These are phyloP conservation scores for Noctua comes DNA, from an alignment of 2,888 invertebrate species.

Conservation along the genomic window DNA sequence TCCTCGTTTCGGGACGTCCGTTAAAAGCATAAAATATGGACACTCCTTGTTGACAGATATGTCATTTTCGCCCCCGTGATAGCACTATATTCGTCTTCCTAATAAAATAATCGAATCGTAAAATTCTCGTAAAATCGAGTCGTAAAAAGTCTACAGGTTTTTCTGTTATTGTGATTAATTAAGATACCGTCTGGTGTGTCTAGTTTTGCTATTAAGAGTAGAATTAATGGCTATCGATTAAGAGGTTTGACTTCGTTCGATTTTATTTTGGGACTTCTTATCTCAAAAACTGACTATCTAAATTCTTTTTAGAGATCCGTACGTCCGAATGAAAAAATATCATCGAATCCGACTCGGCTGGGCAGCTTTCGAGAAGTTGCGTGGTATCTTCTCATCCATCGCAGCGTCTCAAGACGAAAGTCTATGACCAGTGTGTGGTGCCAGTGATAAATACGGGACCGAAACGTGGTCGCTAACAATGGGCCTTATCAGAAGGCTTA, in stretches of 20 bases:
- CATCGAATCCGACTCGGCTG: no score
- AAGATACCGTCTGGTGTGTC: neutral
- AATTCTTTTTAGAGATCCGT: no score
- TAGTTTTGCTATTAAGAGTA: neutral
- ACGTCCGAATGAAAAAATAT: no score
- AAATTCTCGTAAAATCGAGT: slow-evolving; percentile 54
- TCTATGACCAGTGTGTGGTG: no score
- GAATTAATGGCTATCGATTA: slow-evolving; percentile 3
- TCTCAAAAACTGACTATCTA: neutral
- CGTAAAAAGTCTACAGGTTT: slow-evolving; percentile 41
- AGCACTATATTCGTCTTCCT: slow-evolving; percentile 14
- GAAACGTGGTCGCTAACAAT: no score
- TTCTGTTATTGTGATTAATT: slow-evolving; percentile 42
- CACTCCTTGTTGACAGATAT: slow-evolving; percentile 32
- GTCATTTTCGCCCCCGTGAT: slow-evolving; percentile 13
- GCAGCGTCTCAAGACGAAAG: no score
- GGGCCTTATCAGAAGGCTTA: no score
- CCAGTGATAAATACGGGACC: no score
- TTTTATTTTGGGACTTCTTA: neutral
- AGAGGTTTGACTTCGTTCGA: neutral
- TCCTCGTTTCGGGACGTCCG: slow-evolving; percentile 3
- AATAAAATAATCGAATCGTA: slow-evolving; percentile 54
- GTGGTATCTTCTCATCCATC: no score
- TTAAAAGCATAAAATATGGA: slow-evolving; percentile 34
- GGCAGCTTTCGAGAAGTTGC: no score